A percentile compares a stretch with the other conserved stretches of the same genome.
Evolutionary conservation across 2,888 invertebrate genomes (phyloP).

Genomic region (Caenorhabditis sp.): DNA sequence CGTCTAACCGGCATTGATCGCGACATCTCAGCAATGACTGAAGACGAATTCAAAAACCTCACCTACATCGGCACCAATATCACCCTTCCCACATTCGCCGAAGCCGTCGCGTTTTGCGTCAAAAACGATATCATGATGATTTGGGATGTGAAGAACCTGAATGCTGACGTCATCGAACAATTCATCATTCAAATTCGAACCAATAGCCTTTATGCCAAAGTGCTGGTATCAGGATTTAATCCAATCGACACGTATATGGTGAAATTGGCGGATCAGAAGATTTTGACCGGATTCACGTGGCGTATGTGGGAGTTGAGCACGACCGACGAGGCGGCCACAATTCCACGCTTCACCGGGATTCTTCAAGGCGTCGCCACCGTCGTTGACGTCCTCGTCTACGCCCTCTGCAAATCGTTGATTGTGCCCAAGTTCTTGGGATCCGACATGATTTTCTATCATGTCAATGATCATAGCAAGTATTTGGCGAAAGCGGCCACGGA

Average conservation of each 20-base stretch:
- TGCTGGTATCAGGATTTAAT: conserved; percentile 33
- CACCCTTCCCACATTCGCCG: conserved; percentile 31
- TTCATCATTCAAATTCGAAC: conserved; percentile 29
- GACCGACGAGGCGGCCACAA: conserved; percentile 24
- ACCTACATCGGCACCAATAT: conserved; percentile 24
- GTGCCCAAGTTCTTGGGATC: conserved; percentile 35
- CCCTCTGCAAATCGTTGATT: conserved; percentile 13
- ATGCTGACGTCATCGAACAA: conserved; percentile 20
- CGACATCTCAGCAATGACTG: conserved; percentile 31
- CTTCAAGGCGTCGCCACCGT: conserved; percentile 21
- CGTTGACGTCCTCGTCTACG: conserved; percentile 16
- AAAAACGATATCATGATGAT: conserved; percentile 32
- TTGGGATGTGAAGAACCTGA: conserved; percentile 39
- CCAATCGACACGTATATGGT: conserved; percentile 29
- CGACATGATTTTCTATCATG: conserved; percentile 38
- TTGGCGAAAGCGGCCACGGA: conserved; percentile 20
- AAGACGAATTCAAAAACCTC: conserved; percentile 30
- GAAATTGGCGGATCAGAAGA: conserved; percentile 29
- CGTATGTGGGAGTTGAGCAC: conserved; percentile 37
- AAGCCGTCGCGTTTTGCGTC: conserved; percentile 29
- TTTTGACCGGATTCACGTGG: conserved; percentile 40
- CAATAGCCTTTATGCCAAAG: conserved; percentile 30
- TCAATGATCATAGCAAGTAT: conserved; percentile 36
- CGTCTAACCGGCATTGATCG: conserved; percentile 29
- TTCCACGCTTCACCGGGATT: conserved; percentile 15